Conservation (phyloP, 2,888 invertebrate species). For the Synergus laeviventris region DNA sequence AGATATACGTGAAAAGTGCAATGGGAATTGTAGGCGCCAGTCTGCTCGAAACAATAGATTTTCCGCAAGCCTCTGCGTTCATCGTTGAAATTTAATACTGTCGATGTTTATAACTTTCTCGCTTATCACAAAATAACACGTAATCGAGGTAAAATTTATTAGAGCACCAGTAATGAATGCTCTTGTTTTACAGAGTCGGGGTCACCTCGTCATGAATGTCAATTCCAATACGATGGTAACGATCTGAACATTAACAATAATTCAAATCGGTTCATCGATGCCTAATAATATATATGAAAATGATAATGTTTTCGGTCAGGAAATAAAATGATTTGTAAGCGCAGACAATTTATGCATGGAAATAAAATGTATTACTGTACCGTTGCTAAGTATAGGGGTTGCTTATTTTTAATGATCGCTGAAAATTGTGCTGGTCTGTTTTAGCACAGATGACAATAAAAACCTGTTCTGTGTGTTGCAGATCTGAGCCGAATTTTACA, state of each 20-base stretch:
- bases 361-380: no score
- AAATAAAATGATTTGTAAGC: no score
- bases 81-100: constrained; percentile 20
- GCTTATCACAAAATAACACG: constrained; percentile 16
- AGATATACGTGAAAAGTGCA: background rate
- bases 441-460: background rate
- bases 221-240: background rate
- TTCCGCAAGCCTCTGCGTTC: background rate
- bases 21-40: background rate
- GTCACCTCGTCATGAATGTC: background rate
- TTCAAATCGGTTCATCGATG: background rate
- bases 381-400: no score
- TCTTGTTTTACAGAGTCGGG: constrained; percentile 19
- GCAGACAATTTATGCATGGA: no score
- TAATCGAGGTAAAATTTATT: constrained; percentile 27
- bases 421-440: background rate
- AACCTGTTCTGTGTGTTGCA: background rate
- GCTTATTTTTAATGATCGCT: no score
- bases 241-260: constrained; percentile 2
- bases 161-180: constrained; percentile 20
- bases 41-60: constrained; percentile 13
- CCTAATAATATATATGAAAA: background rate
- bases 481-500: background rate
- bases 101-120: constrained; percentile 27
- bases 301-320: no score